Conservation (phyloP, 2,888 invertebrate species). For the Drosophila atripex region DNA sequence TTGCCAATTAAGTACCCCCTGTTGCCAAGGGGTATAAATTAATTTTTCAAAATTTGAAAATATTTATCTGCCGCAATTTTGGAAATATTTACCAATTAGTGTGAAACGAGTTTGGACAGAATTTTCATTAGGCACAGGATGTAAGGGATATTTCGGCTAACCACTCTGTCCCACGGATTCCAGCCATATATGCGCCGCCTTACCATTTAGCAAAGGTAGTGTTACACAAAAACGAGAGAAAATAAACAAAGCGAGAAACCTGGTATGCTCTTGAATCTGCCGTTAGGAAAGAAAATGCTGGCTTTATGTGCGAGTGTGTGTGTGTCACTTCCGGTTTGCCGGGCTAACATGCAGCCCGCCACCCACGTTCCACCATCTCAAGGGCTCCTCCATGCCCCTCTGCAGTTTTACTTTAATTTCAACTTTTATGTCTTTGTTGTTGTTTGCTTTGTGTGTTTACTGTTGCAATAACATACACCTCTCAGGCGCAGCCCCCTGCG, state of each 20-base stretch:
- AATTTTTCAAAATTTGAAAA: constrained; percentile 12
- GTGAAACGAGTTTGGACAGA: neutral
- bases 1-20: no score
- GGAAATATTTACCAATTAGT: constrained; percentile 26
- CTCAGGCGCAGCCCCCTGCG: constrained; percentile 14
- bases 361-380: constrained; percentile 6
- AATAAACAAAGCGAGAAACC: constrained; percentile 50
- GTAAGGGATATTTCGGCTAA: neutral
- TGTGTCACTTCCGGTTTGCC: constrained; percentile 61
- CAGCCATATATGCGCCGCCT: neutral
- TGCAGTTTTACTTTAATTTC: constrained; percentile 58
- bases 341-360: constrained; percentile 53
- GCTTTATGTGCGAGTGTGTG: constrained; percentile 23
- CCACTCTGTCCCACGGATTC: neutral
- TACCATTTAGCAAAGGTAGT: neutral
- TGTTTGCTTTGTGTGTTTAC: constrained; percentile 53
- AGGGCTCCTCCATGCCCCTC: neutral
- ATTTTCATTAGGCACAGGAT: neutral
- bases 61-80: constrained; percentile 18
- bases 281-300: constrained; percentile 15
- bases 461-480: constrained; percentile 62
- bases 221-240: neutral
- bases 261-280: constrained; percentile 54
- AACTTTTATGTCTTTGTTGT: constrained; percentile 48
- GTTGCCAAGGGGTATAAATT: constrained; percentile 5